Percentiles rank a stretch among this genome's conserved stretches.
Conservation (phyloP, 64 coral and sea anemone genomes). For the Montipora foliosa region DNA sequence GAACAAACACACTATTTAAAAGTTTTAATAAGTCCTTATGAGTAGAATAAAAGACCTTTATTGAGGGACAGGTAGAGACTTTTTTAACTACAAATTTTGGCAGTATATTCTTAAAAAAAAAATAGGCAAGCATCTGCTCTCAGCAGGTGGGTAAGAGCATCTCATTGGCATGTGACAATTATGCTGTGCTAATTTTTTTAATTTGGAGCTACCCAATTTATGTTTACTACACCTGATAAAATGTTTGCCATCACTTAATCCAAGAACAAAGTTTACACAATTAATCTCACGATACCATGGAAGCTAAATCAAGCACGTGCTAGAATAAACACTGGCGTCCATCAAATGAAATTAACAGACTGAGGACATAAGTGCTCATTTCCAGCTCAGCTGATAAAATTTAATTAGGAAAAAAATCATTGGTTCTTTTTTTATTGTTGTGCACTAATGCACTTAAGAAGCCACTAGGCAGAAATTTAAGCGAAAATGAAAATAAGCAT, state of each 20-base stretch:
- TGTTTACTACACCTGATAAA: too few species aligned
- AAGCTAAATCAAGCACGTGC: background rate
- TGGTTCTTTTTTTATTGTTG: background rate
- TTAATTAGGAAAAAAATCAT: background rate
- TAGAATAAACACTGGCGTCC: background rate
- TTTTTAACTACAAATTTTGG: too few species aligned
- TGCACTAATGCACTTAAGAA: background rate
- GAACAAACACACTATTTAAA: too few species aligned
- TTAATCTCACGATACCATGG: background rate
- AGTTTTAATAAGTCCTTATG: too few species aligned
- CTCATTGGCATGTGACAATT: too few species aligned
- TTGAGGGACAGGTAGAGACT: too few species aligned
- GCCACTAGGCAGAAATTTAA: background rate
- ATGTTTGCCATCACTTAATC: background rate
- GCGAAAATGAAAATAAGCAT: conserved; percentile 18
- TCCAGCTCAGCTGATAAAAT: background rate
- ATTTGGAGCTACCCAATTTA: too few species aligned
- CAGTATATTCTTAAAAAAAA: too few species aligned
- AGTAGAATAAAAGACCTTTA: too few species aligned
- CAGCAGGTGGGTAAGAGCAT: too few species aligned
- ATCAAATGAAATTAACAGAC: background rate
- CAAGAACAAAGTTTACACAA: background rate
- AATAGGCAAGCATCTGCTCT: too few species aligned
- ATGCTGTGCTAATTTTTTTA: too few species aligned
- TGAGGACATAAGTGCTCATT: background rate